Base-by-base conservation (phyloP, 2,888 invertebrate genomes). In the Metallyticus violacea region DNA sequence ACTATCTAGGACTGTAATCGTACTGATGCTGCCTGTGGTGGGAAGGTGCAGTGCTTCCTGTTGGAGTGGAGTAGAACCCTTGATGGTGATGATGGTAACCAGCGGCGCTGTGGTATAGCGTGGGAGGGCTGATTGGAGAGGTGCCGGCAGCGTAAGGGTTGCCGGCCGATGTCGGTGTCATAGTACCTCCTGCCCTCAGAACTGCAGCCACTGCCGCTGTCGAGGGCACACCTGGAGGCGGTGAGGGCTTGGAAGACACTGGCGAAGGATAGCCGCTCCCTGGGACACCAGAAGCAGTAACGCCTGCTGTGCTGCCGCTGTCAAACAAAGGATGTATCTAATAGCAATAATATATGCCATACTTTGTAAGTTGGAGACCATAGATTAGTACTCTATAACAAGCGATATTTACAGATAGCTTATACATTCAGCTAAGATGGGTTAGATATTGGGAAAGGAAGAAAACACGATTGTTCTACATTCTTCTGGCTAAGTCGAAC, bases 61-160 rank as follows among this genome's bases (percentile, higher is more conserved):
- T 40, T 1, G 77, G 22, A 76, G 83, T 6, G 0, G 83, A 77
- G 77, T 77, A 83, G 77, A 83, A 83, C 5, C 83, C 83, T 7
- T 83, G 83, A 28, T 83, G 80, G n/a, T 81, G 77, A 25, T 83
- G 81, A 7, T 81, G 77, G n/a, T 83, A 83, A 6, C 83, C 83
- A 3, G 83, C 28, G 22, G 77, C 26, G 5, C 27, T 26, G 1
- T 83, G 83, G 76, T 83, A 83, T 15, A 83, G 76, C 25, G 28
- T 28, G 28, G 83, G n/a, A 4, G 83, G 83, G n/a, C 83, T 83
- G 9, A 83, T n/a, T 1, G 76, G 7, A 5, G 62, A 4, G 7
- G 26, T 26, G 40, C 82, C 25, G 7, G 29, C 26, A 22, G 26
- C 62, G 26, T 82, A 82, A 7, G 82, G 40, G 6, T 26, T 26